Percentiles rank a stretch among this genome's conserved stretches.
Evolutionary conservation across 1,140 invertebrate species (phyloP).

Genomic region (Homalodisca vitripennis): DNA sequence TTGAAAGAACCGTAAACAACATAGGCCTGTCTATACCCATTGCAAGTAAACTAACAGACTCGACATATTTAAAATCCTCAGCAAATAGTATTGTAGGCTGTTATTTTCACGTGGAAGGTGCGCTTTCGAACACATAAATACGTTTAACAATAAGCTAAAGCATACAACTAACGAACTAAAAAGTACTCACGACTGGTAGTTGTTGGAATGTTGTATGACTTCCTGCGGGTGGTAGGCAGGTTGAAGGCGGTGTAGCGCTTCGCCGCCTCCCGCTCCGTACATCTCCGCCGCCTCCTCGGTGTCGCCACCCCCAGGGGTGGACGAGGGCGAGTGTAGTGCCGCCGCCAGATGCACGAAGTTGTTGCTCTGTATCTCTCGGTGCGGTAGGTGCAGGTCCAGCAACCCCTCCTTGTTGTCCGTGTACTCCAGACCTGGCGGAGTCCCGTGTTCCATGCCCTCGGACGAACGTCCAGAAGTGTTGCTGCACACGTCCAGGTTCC

Average conservation of each 20-base stretch:
- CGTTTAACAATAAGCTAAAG: background rate
- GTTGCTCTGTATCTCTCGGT: background rate
- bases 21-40: too few relatives aligned
- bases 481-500: conserved; percentile 16
- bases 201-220: conserved; percentile 21
- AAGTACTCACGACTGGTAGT: conserved; percentile 17
- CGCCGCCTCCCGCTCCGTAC: background rate
- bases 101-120: too few relatives aligned
- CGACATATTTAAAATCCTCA: too few relatives aligned
- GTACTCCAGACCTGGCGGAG: conserved; percentile 5
- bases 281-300: background rate
- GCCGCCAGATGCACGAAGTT: conserved; percentile 18
- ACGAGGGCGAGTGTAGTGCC: background rate
- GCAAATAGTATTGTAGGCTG: too few relatives aligned
- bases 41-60: too few relatives aligned
- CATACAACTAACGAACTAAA: background rate
- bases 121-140: too few relatives aligned
- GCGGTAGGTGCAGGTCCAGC: conserved; percentile 10
- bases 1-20: too few relatives aligned
- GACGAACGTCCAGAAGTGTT: conserved; percentile 16
- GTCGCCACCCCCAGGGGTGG: background rate
- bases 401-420: conserved; percentile 13
- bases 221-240: background rate
- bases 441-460: conserved; percentile 6
- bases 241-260: conserved; percentile 2